Conservation (phyloP, 2,888 invertebrate species). For the Dione juno region DNA sequence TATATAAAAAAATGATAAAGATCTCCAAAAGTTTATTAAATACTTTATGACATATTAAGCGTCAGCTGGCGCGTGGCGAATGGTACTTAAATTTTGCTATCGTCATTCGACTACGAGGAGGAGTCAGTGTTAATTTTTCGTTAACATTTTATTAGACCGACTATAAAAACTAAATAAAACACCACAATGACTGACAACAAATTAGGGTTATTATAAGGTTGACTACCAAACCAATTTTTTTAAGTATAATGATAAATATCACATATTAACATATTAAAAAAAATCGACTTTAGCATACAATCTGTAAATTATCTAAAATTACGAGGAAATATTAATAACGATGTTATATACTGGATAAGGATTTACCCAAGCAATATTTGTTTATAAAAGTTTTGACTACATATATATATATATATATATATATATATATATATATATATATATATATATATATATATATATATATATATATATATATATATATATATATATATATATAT, state of each 20-base stretch:
- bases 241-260: too few relatives aligned
- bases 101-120: conserved; percentile 65
- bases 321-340: neutral
- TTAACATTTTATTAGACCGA: conserved; percentile 70
- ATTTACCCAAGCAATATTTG: too few relatives aligned
- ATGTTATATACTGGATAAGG: neutral
- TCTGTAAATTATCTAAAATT: neutral
- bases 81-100: conserved; percentile 53
- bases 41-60: conserved; percentile 33
- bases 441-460: too few relatives aligned
- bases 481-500: too few relatives aligned
- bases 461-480: too few relatives aligned
- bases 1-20: neutral
- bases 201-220: conserved; percentile 72
- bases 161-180: conserved; percentile 59
- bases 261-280: too few relatives aligned
- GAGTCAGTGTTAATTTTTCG: conserved; percentile 71
- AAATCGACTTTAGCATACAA: too few relatives aligned
- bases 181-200: conserved; percentile 59
- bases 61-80: conserved; percentile 41
- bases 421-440: too few relatives aligned
- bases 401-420: too few relatives aligned
- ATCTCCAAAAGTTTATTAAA: conserved; percentile 31
- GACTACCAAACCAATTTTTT: conserved; percentile 48
- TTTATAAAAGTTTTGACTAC: too few relatives aligned